Conservation (phyloP, 37 sponge, comb jelly and placozoan species). For the Cliona cf. orientalis region DNA sequence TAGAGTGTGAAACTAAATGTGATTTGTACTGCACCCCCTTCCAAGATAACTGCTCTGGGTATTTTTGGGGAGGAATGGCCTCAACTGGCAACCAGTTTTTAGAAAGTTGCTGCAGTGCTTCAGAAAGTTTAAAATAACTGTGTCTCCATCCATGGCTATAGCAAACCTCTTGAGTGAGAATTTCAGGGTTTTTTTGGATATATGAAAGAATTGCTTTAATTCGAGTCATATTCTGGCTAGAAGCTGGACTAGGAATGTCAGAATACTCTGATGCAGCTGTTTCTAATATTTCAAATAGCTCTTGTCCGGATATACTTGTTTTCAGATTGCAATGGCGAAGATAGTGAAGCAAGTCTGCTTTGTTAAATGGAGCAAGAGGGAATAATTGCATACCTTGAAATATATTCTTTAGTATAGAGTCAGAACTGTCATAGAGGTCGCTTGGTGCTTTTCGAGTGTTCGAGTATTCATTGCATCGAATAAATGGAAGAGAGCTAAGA, state of each 20-base stretch:
- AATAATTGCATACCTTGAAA: conserved; percentile 31
- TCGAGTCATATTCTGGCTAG: background rate
- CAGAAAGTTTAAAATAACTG: background rate
- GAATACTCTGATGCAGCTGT: background rate
- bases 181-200: background rate
- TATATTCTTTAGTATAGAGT: conserved; percentile 1
- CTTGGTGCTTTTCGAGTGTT: conserved; percentile 9
- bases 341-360: background rate
- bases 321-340: conserved; percentile 27
- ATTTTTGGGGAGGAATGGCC: conserved; percentile 5
- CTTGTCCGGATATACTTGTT: background rate
- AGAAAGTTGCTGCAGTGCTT: background rate
- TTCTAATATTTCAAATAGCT: conserved; percentile 8
- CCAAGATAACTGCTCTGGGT: conserved; percentile 36
- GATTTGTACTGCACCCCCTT: conserved; percentile 12
- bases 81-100: conserved; percentile 31
- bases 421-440: conserved; percentile 35
- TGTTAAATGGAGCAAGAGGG: conserved; percentile 29
- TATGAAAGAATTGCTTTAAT: conserved; percentile 34
- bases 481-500: conserved; percentile 10
- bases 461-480: background rate
- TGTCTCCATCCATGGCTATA: background rate
- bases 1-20: conserved; percentile 3
- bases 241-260: background rate
- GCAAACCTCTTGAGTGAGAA: background rate